Conservation (phyloP, 2,113 vertebrate species). For the Clarias magur region DNA sequence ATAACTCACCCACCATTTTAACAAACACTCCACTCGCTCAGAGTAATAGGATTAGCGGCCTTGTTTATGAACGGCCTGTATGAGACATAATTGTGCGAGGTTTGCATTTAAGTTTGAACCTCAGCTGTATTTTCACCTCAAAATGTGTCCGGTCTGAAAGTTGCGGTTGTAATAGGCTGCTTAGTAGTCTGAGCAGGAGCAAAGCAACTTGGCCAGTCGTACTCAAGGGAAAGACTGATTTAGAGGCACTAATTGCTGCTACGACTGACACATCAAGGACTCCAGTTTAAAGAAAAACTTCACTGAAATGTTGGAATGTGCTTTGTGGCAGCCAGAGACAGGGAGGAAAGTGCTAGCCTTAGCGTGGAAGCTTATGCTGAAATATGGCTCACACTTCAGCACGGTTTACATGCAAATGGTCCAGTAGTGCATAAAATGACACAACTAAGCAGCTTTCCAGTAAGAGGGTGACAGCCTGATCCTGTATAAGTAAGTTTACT, state of each 20-base stretch:
- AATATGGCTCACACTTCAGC: background rate
- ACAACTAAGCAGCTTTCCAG: background rate
- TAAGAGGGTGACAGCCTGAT: background rate
- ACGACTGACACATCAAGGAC: slow-evolving; percentile 29
- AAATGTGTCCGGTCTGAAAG: slow-evolving; percentile 1
- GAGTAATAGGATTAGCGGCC: slow-evolving; percentile 36
- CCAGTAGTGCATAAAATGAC: background rate
- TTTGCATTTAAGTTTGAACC: slow-evolving; percentile 9
- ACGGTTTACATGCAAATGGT: background rate
- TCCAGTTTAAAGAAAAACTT: slow-evolving; percentile 9
- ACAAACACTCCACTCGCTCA: slow-evolving; percentile 43
- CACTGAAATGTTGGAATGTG: background rate
- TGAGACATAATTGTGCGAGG: slow-evolving; percentile 44
- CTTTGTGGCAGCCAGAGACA: background rate
- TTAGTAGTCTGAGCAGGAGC: slow-evolving; percentile 44
- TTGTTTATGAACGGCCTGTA: slow-evolving; percentile 39
- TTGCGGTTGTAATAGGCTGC: slow-evolving; percentile 16
- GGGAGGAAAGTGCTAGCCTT: too few species aligned
- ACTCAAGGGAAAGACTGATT: slow-evolving; percentile 37
- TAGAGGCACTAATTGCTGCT: slow-evolving; percentile 34
- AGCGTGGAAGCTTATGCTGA: background rate
- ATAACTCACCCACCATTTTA: slow-evolving; percentile 37
- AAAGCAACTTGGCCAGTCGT: slow-evolving; percentile 16
- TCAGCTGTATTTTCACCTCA: slow-evolving; percentile 15
- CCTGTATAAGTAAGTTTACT: background rate